These are phyloP conservation scores for Halyomorpha halys DNA, from an alignment of 1,140 invertebrate genomes.

Conservation along the genomic window DNA sequence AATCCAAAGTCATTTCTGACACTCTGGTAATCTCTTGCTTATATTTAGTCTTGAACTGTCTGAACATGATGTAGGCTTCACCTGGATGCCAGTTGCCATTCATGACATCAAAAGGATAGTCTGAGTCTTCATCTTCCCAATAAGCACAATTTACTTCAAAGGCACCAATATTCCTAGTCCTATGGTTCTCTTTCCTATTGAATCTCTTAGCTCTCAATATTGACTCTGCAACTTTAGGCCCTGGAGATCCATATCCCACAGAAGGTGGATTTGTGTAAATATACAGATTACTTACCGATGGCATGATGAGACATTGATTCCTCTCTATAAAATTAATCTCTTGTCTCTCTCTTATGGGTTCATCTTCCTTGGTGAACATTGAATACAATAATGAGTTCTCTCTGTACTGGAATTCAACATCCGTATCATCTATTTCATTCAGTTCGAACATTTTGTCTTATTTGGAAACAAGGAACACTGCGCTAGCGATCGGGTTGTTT, in stretches of 20 bases:
- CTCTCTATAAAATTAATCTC: too few relatives aligned
- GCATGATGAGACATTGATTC: too few relatives aligned
- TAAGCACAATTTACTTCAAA: not conserved
- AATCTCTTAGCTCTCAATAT: not conserved
- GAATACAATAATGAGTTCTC: too few relatives aligned
- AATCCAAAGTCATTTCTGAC: not conserved
- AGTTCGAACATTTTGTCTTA: too few relatives aligned
- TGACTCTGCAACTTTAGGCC: slow-evolving; percentile 7
- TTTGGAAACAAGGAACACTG: too few relatives aligned
- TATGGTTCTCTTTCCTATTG: not conserved
- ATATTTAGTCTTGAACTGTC: not conserved
- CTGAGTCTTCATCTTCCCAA: not conserved
- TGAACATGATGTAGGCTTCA: not conserved
- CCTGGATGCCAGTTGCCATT: not conserved
- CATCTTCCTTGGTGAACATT: too few relatives aligned
- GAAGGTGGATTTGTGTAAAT: slow-evolving; percentile 10
- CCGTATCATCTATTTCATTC: too few relatives aligned
- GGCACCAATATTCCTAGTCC: not conserved
- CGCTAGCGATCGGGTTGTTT: too few relatives aligned
- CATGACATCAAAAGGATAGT: not conserved
- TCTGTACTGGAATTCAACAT: too few relatives aligned
- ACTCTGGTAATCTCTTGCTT: not conserved
- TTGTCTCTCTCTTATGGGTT: too few relatives aligned
- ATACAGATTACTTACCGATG: not conserved
- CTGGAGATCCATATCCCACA: not conserved